Conservation (phyloP, 2,888 invertebrate genomes). For the Griposia aprilina region DNA sequence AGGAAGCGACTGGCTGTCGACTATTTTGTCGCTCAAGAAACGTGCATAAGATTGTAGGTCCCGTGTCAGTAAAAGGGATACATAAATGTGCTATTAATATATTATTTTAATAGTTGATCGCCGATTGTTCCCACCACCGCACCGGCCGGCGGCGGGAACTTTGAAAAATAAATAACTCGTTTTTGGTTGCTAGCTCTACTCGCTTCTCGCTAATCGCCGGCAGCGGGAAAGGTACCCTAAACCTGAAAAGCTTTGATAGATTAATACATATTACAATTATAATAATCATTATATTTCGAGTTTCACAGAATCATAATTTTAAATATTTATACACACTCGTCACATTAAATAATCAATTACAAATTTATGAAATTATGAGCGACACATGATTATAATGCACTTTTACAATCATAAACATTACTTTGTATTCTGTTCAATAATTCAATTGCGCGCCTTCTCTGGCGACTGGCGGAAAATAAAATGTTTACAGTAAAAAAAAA, state of each 20-base stretch:
- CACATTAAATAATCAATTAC: no score
- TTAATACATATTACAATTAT: neutral
- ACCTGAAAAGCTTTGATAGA: neutral
- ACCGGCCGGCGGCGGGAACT: no score
- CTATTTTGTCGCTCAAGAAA: neutral
- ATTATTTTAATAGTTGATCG: neutral
- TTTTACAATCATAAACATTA: neutral
- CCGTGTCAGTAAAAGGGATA: neutral
- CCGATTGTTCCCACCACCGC: neutral
- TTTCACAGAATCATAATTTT: no score
- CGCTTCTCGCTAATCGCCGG: neutral
- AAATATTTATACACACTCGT: no score
- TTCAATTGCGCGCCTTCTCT: neutral
- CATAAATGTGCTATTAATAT: no score
- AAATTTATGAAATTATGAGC: no score
- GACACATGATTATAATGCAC: neutral
- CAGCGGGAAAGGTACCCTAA: neutral
- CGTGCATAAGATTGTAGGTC: neutral
- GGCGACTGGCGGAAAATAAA: neutral
- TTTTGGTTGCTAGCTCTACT: neutral
- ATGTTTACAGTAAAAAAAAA: neutral
- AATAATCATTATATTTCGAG: no score
- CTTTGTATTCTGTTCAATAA: neutral
- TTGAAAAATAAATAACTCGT: neutral
- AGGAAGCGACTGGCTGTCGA: neutral